Conservation (phyloP, 2,888 invertebrate species). For the Andrena dorsata region DNA sequence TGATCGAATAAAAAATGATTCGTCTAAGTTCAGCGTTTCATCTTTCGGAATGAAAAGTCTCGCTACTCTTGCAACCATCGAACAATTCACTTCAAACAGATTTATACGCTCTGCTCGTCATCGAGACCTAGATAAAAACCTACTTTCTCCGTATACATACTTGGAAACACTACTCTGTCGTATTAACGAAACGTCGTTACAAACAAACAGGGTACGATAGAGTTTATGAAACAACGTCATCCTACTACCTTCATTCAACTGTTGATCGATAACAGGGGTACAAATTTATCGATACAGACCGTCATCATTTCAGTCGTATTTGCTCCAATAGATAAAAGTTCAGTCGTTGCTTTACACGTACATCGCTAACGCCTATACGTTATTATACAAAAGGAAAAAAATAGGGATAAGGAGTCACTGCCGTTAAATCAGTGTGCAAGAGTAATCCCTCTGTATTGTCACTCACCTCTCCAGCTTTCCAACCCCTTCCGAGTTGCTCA, state of each 20-base stretch:
- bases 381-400: background rate
- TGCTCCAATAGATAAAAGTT: background rate
- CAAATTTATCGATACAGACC: conserved; percentile 12
- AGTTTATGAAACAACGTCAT: background rate
- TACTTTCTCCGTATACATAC: conserved; percentile 28
- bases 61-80: conserved; percentile 41
- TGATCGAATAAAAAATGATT: conserved; percentile 33
- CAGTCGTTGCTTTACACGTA: background rate
- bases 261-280: background rate
- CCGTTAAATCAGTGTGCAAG: conserved; percentile 38
- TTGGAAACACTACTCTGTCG: conserved; percentile 38
- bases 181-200: conserved; percentile 20
- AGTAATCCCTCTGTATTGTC: conserved; percentile 64
- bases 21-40: conserved; percentile 23
- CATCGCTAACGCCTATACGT: conserved; percentile 16
- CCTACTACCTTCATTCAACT: conserved; percentile 21
- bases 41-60: conserved; percentile 36
- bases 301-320: background rate
- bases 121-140: conserved; percentile 31
- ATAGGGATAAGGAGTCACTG: conserved; percentile 8
- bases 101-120: conserved; percentile 13
- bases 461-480: conserved; percentile 64
- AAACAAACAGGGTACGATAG: conserved; percentile 9
- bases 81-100: conserved; percentile 32
- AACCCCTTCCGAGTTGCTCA: conserved; percentile 13